A percentile compares a stretch with the other conserved stretches of the same genome.
Evolutionary conservation across 2,888 invertebrate species (phyloP).

Genomic region (Drosophila stalkeri): DNA sequence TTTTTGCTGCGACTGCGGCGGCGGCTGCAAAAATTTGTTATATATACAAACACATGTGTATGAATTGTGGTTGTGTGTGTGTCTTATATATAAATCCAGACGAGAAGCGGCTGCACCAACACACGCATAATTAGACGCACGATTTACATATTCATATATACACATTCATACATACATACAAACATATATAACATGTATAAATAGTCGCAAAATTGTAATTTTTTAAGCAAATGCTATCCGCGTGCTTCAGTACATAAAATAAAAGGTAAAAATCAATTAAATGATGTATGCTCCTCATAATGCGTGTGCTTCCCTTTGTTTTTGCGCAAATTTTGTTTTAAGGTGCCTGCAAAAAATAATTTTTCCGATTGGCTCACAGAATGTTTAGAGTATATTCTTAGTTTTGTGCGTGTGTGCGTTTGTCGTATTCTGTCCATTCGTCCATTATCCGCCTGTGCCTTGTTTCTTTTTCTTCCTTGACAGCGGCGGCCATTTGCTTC

Average conservation of each 20-base stretch:
- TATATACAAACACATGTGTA: conserved; percentile 44
- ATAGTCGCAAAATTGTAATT: conserved; percentile 60
- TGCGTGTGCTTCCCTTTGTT: conserved; percentile 22
- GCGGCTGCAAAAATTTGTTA: conserved; percentile 60
- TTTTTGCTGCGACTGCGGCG: conserved; percentile 59
- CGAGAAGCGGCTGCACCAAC: conserved; percentile 50
- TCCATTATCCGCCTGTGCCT: conserved; percentile 60
- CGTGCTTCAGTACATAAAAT: conserved; percentile 31
- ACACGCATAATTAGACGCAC: conserved; percentile 37
- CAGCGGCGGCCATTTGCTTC: conserved; percentile 75
- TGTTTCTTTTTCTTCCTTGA: conserved; percentile 74
- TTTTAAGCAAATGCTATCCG: conserved; percentile 27
- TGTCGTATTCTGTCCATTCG: conserved; percentile 39
- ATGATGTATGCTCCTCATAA: conserved; percentile 29
- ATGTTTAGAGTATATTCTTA: conserved; percentile 23
- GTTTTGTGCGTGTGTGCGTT: conserved; percentile 21
- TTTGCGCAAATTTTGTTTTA: conserved; percentile 22
- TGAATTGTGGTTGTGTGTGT: conserved; percentile 15
- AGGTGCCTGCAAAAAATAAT: conserved; percentile 27
- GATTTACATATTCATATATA: conserved; percentile 4
- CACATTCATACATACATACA: conserved; percentile 24
- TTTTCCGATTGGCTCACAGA: conserved; percentile 57
- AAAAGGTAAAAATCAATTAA: conserved; percentile 68
- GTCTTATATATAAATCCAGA: conserved; percentile 64
- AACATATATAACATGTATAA: conserved; percentile 50